Conservation (phyloP, 1,140 invertebrate genomes). For the Temnothorax longispinosus region DNA sequence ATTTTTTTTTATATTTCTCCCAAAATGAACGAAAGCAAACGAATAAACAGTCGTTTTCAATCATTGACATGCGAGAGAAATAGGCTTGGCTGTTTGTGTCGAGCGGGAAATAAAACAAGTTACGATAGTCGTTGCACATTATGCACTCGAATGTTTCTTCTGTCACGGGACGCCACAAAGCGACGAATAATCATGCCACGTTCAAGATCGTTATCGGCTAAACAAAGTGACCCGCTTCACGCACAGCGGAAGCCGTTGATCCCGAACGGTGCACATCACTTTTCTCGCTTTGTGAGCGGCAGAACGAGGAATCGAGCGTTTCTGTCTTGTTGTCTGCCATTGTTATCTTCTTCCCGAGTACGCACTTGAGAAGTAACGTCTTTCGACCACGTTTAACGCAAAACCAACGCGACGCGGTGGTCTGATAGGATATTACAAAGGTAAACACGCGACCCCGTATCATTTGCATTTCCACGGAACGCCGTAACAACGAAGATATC, state of each 20-base stretch:
- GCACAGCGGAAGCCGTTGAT: slow-evolving; percentile 27
- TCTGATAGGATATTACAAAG: slow-evolving; percentile 53
- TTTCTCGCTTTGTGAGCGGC: slow-evolving; percentile 13
- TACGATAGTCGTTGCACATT: slow-evolving; percentile 1
- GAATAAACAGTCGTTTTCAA: background rate
- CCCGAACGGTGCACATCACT: slow-evolving; percentile 24
- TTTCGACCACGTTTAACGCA: slow-evolving; percentile 14
- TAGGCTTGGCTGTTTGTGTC: background rate
- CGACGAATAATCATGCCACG: slow-evolving; percentile 42
- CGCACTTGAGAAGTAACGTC: background rate
- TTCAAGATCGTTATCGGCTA: slow-evolving; percentile 46
- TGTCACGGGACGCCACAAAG: slow-evolving; percentile 36
- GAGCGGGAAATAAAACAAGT: slow-evolving; percentile 14
- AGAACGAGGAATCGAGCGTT: background rate
- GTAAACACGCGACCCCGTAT: slow-evolving; percentile 42
- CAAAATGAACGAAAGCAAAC: background rate
- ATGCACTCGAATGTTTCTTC: slow-evolving; percentile 2
- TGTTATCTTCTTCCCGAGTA: slow-evolving; percentile 30
- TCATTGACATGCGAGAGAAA: background rate
- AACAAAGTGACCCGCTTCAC: slow-evolving; percentile 48
- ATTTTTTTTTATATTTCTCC: background rate
- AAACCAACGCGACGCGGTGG: slow-evolving; percentile 20
- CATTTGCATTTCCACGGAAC: slow-evolving; percentile 57
- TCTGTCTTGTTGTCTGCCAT: background rate
- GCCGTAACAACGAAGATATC: slow-evolving; percentile 19